Evolutionary conservation across 2,888 invertebrate species (phyloP).

Genomic region (Tachystola acroxantha): DNA sequence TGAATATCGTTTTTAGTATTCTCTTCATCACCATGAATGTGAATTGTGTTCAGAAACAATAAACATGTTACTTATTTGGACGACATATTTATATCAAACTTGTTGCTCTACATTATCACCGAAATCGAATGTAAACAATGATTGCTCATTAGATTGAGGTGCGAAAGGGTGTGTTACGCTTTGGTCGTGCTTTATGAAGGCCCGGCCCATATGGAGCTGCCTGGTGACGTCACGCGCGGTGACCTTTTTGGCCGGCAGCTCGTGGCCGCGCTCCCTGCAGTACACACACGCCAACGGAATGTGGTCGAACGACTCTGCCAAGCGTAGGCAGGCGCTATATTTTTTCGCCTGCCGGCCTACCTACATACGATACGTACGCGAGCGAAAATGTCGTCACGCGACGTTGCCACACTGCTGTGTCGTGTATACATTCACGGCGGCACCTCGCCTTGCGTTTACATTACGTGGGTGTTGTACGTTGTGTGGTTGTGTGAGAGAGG

Average conservation of each 20-base stretch:
- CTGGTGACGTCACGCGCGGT: conserved; percentile 66
- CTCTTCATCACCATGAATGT: conserved; percentile 9
- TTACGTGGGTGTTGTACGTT: conserved; percentile 69
- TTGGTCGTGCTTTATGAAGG: conserved; percentile 37
- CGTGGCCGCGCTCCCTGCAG: conserved; percentile 48
- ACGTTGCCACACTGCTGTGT: conserved; percentile 71
- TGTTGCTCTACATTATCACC: too few species aligned
- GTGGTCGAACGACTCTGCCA: conserved; percentile 72
- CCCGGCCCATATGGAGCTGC: conserved; percentile 66
- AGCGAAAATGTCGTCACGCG: conserved; percentile 80
- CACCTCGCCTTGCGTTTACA: conserved; percentile 41
- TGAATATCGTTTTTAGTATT: not conserved
- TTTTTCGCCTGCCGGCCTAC: conserved; percentile 70
- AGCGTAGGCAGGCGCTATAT: conserved; percentile 74
- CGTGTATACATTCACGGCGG: conserved; percentile 66
- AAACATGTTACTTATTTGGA: too few species aligned
- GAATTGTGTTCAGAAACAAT: not conserved
- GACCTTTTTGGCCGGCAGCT: conserved; percentile 72
- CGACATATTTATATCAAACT: conserved; percentile 5
- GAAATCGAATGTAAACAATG: conserved; percentile 32
- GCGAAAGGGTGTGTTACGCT: conserved; percentile 49
- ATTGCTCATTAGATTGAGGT: conserved; percentile 38
- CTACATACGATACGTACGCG: conserved; percentile 74
- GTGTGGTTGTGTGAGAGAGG: conserved; percentile 62
- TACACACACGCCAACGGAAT: conserved; percentile 65